A percentile compares a stretch with the other conserved stretches of the same genome.
These are phyloP conservation scores for Agrochola circellaris DNA, from an alignment of 2,888 invertebrate genomes.

Conservation along the genomic window DNA sequence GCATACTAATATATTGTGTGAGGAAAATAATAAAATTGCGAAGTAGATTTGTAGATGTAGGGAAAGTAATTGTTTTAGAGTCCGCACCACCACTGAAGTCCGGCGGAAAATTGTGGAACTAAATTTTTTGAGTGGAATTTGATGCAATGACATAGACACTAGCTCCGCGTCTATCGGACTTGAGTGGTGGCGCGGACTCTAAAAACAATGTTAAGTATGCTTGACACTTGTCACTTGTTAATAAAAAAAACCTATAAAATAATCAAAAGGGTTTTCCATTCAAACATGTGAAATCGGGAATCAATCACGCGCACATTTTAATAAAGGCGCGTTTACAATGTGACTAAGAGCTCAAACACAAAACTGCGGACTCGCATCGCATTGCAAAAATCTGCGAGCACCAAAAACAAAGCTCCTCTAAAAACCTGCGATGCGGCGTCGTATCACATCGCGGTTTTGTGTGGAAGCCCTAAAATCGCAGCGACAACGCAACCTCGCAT, in stretches of 20 bases:
- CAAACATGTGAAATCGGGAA: conserved; percentile 46
- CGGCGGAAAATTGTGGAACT: too few relatives aligned
- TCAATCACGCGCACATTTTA: conserved; percentile 40
- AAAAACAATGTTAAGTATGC: not conserved
- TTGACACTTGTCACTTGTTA: not conserved
- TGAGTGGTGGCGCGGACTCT: too few relatives aligned
- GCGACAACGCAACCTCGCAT: conserved; percentile 40
- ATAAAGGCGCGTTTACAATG: conserved; percentile 48
- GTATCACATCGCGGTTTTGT: too few relatives aligned
- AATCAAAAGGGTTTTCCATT: conserved; percentile 17
- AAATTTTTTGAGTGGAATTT: too few relatives aligned
- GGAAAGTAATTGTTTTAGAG: not conserved
- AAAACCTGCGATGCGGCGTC: too few relatives aligned
- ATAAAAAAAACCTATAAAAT: not conserved
- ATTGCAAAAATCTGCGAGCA: too few relatives aligned
- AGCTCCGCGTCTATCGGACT: too few relatives aligned
- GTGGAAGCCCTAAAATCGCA: conserved; percentile 27
- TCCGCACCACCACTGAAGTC: too few relatives aligned
- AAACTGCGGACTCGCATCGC: too few relatives aligned
- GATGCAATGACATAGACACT: too few relatives aligned
- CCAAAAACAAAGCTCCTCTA: too few relatives aligned
- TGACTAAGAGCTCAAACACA: not conserved
- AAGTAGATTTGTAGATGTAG: not conserved
- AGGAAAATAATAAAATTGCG: conserved; percentile 18
- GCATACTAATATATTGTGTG: not conserved